phyloP scores from a whole-genome alignment of 2,888 invertebrate species.

The Ochropacha duplaris region DNA sequence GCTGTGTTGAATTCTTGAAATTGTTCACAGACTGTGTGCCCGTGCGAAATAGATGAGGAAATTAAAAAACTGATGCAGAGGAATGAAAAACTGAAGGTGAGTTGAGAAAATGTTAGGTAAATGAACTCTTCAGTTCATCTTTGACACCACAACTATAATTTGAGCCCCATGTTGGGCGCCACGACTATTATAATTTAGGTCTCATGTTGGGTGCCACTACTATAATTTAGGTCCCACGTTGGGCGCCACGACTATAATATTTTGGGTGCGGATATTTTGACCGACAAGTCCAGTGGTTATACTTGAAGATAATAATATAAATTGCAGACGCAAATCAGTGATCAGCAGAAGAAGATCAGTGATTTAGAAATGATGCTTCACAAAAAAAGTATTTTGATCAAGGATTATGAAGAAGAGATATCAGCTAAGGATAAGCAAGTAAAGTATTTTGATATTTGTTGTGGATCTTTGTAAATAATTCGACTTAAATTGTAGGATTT shows the following conservation, averaged over 20 bases:
- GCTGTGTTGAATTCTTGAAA: neutral
- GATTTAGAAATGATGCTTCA: conserved; percentile 41
- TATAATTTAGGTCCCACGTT: neutral
- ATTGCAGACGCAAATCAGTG: conserved; percentile 28
- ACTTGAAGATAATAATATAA: neutral
- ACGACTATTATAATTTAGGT: neutral
- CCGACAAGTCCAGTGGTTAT: too few species aligned
- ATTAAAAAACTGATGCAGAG: conserved; percentile 43
- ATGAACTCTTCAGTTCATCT: neutral
- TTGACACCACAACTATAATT: neutral
- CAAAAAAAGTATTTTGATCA: conserved; percentile 33
- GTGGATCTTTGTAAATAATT: too few species aligned
- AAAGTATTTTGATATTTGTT: conserved; percentile 5
- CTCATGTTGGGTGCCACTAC: neutral
- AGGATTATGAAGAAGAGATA: conserved; percentile 31
- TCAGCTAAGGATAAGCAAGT: conserved; percentile 53
- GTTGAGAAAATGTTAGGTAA: conserved; percentile 6
- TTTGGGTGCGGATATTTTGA: neutral
- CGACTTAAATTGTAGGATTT: too few species aligned
- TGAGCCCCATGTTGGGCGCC: neutral
- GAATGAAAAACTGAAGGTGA: conserved; percentile 48
- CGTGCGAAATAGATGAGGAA: conserved; percentile 57
- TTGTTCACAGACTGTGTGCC: conserved; percentile 53
- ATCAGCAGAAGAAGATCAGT: conserved; percentile 32
- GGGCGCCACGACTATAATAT: neutral